Evolutionary conservation across 2,888 invertebrate species (phyloP).

Genomic region (Drosophila neotestacea): DNA sequence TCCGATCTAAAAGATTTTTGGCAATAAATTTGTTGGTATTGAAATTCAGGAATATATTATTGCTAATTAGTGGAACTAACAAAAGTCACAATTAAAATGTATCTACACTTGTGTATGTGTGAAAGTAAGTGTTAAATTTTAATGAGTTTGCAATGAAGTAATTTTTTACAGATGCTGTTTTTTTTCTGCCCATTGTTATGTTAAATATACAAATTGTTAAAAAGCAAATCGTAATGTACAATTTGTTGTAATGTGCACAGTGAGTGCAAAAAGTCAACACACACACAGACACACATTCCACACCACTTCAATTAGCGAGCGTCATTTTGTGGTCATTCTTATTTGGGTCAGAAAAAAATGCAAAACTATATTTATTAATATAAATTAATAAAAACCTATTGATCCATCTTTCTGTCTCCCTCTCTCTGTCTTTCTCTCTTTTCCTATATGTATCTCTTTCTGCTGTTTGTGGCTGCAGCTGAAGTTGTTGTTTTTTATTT

Average conservation of each 20-base stretch:
- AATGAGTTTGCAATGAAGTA: constrained; percentile 16
- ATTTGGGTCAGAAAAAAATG: constrained; percentile 9
- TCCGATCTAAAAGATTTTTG: too few relatives aligned
- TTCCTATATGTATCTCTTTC: background rate
- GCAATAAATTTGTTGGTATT: background rate
- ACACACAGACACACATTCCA: background rate
- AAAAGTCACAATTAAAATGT: background rate
- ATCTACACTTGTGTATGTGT: background rate
- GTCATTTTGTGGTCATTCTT: constrained; percentile 5
- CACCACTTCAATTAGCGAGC: constrained; percentile 4
- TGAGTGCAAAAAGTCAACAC: background rate
- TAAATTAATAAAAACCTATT: constrained; percentile 12
- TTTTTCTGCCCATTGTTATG: constrained; percentile 1
- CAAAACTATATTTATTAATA: background rate
- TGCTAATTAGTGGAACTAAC: constrained; percentile 7
- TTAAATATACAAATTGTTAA: constrained; percentile 2
- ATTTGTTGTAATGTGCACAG: constrained; percentile 11
- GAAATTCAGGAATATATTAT: constrained; percentile 1
- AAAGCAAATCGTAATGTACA: constrained; percentile 4
- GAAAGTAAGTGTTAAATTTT: constrained; percentile 2
- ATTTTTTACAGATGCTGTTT: background rate
- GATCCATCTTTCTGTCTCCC: background rate
- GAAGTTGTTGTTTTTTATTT: background rate
- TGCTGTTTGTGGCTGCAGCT: constrained; percentile 1
- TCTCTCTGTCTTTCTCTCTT: background rate